Evolutionary conservation across 2,888 invertebrate species (phyloP), one percentile per base, ranked within the genome.

Genomic region (Belgica antarctica): DNA sequence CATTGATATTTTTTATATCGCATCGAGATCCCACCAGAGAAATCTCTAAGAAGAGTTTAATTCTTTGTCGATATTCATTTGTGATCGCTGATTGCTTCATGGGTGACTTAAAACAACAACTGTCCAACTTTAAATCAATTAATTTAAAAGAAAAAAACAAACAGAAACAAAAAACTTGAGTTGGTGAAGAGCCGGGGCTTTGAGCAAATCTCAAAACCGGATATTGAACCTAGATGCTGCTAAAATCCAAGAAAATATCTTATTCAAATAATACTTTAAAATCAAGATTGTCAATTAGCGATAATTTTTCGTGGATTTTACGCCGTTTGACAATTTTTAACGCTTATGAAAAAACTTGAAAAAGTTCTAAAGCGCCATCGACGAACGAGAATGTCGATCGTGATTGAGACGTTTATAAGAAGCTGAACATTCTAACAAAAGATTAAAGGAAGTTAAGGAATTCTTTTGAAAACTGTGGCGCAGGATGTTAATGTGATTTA

Each of bases 401-500:
- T 52, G 52, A 52, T 52, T 52, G 52, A 52, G 52, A 52, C 52
- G 52, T 52, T 52, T 12, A 3, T 8, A 52, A 7, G 52, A 22
- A 10, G 41, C 3, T n/a, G 15, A 41, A 41, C 15, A 41, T n/a
- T 41, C 41, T 10, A 52, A 52, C 25, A 27, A 59, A 59, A 59
- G 59, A 25, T 7, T 10, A 22, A 59, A 59, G 7, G 22, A 59
- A 59, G 8, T 59, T 7, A n/a, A 3, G 15, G 15, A 59, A 27
- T 24, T 27, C 25, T 27, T 1, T 10, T 5, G n/a, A n/a, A 10
- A 27, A 59, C n/a, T 59, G 59, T 10, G 27, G 52, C n/a, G 25
- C 59, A 59, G 59, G 59, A 59, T 59, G 27, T 59, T 27, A 12
- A 59, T 15, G n/a, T n/a, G 27, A 59, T 59, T 59, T 27, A n/a